Conservation (phyloP, 2,797 vertebrate genomes). For the Centropyge bicolor region DNA sequence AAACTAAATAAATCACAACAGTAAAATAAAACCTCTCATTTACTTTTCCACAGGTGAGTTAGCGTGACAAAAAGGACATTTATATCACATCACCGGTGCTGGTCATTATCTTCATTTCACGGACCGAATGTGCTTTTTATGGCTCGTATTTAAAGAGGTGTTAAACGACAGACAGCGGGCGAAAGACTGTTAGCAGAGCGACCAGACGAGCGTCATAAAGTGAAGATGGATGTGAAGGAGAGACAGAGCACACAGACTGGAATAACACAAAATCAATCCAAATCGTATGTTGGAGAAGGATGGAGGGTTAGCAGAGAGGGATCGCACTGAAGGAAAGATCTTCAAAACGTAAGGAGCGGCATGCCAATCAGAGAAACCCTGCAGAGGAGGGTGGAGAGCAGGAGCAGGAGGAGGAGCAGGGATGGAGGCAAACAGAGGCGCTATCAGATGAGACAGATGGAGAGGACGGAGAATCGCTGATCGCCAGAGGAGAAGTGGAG, state of each 20-base stretch:
- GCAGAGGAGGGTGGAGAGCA: neutral
- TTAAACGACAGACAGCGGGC: neutral
- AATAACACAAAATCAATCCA: constrained; percentile 46
- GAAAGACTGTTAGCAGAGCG: neutral
- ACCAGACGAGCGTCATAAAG: neutral
- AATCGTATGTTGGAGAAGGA: constrained; percentile 10
- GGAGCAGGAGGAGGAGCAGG: constrained; percentile 17
- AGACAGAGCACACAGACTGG: neutral
- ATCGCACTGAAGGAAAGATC: constrained; percentile 3
- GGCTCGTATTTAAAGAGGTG: neutral
- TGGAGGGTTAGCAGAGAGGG: neutral
- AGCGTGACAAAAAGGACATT: neutral
- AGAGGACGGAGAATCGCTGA: constrained; percentile 48
- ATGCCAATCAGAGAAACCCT: constrained; percentile 3
- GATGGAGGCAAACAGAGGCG: constrained; percentile 36
- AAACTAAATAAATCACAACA: neutral
- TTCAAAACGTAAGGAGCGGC: neutral
- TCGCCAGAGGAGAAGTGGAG: constrained; percentile 47
- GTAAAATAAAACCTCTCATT: neutral
- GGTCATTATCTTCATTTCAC: neutral
- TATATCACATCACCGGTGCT: neutral
- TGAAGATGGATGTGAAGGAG: neutral
- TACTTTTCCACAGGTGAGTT: neutral
- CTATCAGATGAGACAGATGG: constrained; percentile 65
- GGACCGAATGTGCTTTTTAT: neutral